These are phyloP conservation scores for Enteromius viviparus DNA, from an alignment of 2,797 vertebrate genomes.

Conservation along the genomic window DNA sequence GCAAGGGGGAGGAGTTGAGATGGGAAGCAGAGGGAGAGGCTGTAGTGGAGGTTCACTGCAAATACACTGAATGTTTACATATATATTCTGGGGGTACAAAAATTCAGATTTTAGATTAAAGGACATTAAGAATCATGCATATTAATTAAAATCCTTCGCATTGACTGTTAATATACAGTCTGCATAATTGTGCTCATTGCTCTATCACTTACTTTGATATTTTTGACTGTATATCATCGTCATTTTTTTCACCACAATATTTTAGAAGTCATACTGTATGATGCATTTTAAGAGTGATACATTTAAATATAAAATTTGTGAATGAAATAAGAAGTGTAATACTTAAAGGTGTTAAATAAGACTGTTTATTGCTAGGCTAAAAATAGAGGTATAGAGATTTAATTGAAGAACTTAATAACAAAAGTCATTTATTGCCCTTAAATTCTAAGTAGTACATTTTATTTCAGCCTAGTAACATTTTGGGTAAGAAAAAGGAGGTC, in stretches of 20 bases:
- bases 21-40: constrained; percentile 66
- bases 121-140: constrained; percentile 34
- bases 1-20: constrained; percentile 55
- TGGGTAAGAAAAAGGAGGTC: background rate
- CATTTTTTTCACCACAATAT: background rate
- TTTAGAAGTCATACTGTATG: background rate
- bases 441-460: background rate
- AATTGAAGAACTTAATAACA: background rate
- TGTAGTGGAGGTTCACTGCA: constrained; percentile 50
- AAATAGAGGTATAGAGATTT: background rate
- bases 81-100: constrained; percentile 31
- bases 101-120: constrained; percentile 38
- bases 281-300: background rate
- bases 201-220: background rate
- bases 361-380: background rate
- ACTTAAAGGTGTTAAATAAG: background rate
- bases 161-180: constrained; percentile 3
- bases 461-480: background rate
- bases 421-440: background rate
- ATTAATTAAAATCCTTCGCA: constrained; percentile 44
- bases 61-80: constrained; percentile 47
- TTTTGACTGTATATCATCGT: background rate
- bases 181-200: background rate
- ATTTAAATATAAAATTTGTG: background rate
- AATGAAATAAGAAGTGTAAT: background rate